Percentiles rank a stretch among this genome's conserved stretches.
Conservation (phyloP, 2,888 invertebrate genomes). For the Dolomedes plantarius region DNA sequence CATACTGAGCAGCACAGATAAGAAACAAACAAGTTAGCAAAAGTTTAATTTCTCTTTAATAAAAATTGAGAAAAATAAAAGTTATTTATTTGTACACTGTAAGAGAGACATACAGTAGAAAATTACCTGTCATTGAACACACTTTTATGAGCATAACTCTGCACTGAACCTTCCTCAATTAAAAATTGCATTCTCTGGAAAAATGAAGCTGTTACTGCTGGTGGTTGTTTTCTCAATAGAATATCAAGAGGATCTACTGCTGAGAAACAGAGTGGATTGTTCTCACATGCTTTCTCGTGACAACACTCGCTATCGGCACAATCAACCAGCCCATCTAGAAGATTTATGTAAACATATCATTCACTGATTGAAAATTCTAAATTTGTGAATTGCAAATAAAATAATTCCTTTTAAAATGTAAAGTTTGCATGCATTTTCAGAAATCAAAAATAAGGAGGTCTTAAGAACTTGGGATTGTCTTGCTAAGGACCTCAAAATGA, state of each 20-base stretch:
- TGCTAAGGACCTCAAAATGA: too few species aligned
- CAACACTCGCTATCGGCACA: slow-evolving; percentile 99
- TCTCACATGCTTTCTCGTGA: slow-evolving; percentile 88
- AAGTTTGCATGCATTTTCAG: too few species aligned
- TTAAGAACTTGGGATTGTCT: too few species aligned
- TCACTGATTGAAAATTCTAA: too few species aligned
- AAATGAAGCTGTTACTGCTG: slow-evolving; percentile 97
- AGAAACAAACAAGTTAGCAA: slow-evolving; percentile 37
- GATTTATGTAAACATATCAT: too few species aligned
- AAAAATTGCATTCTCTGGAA: slow-evolving; percentile 98
- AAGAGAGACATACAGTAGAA: background rate
- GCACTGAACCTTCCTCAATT: slow-evolving; percentile 98
- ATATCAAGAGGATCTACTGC: slow-evolving; percentile 98
- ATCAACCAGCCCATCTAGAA: slow-evolving; percentile 95
- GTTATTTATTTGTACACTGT: background rate
- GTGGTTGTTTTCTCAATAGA: slow-evolving; percentile 94
- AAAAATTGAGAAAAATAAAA: too few species aligned
- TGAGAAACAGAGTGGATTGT: slow-evolving; percentile 95
- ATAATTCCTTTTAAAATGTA: too few species aligned
- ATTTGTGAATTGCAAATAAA: too few species aligned
- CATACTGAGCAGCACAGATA: slow-evolving; percentile 73
- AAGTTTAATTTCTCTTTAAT: too few species aligned
- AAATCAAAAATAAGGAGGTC: too few species aligned
- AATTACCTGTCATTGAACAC: slow-evolving; percentile 98
- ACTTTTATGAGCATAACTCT: slow-evolving; percentile 97